Evolutionary conservation across 1,140 invertebrate species (phyloP).

Genomic region (Drosophila pruinosa): DNA sequence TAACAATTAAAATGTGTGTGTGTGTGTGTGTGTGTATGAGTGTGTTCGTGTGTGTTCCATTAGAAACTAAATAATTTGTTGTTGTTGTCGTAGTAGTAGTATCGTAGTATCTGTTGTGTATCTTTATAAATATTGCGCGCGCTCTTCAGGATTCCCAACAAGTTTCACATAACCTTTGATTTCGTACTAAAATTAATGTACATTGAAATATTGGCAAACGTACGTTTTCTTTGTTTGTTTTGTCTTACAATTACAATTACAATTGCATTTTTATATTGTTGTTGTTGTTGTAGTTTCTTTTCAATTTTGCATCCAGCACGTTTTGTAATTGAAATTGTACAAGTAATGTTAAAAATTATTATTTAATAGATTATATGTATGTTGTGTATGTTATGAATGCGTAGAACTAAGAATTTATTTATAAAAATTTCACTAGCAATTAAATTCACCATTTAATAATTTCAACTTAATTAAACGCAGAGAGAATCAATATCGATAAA

Average conservation of each 20-base stretch:
- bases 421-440: conserved; percentile 78
- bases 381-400: conserved; percentile 11
- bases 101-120: conserved; percentile 12
- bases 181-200: conserved; percentile 51
- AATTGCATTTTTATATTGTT: conserved; percentile 27
- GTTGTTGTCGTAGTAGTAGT: background rate
- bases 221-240: conserved; percentile 16
- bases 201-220: conserved; percentile 64
- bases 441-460: conserved; percentile 76
- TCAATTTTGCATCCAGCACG: conserved; percentile 51
- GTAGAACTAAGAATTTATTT: conserved; percentile 73
- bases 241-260: conserved; percentile 14
- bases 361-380: conserved; percentile 37
- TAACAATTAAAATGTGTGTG: conserved; percentile 42
- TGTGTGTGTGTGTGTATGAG: conserved; percentile 23
- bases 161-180: conserved; percentile 68
- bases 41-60: conserved; percentile 28
- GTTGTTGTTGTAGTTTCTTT: background rate
- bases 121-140: conserved; percentile 46
- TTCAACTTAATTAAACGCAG: conserved; percentile 67
- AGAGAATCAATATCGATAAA: conserved; percentile 66
- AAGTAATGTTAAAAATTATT: conserved; percentile 61
- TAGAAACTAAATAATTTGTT: conserved; percentile 76
- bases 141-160: conserved; percentile 38
- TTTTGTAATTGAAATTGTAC: conserved; percentile 49